Percentiles rank a stretch among this genome's conserved stretches.
phyloP scores from a whole-genome alignment of 2,113 vertebrate species.

The Pogona vitticeps region DNA sequence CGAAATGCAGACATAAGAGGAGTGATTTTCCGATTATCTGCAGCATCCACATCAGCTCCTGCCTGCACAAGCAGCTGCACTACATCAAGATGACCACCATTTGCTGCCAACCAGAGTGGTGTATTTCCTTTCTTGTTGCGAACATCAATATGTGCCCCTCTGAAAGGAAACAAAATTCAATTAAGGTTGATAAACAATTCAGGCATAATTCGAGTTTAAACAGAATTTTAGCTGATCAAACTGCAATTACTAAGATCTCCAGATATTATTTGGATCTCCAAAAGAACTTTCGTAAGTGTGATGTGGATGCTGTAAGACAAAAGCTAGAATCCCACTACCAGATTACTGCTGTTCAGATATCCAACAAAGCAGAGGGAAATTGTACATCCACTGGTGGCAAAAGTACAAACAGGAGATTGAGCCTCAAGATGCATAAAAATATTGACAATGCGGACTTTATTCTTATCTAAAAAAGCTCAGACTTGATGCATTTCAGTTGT shows the following conservation, averaged over 20 bases:
- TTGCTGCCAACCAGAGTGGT: constrained; percentile 96
- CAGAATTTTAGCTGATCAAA: background rate
- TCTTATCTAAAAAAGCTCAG: too few species aligned
- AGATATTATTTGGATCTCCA: background rate
- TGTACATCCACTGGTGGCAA: too few species aligned
- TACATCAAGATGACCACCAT: constrained; percentile 96
- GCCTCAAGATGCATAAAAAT: too few species aligned
- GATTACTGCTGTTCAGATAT: background rate
- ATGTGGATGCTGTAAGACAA: background rate
- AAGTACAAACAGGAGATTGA: too few species aligned
- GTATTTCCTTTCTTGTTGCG: constrained; percentile 99
- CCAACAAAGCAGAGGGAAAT: too few species aligned
- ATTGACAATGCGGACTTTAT: too few species aligned
- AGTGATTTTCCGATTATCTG: constrained; percentile 97
- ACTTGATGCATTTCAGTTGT: too few species aligned
- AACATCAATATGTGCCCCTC: constrained; percentile 96
- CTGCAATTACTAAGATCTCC: background rate
- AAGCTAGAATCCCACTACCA: background rate
- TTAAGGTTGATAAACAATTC: background rate
- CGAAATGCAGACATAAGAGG: constrained; percentile 98
- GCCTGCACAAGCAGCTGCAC: constrained; percentile 96
- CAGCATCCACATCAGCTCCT: constrained; percentile 95
- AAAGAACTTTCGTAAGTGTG: background rate
- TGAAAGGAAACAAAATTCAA: constrained; percentile 53
- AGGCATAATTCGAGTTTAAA: background rate